phyloP scores from a whole-genome alignment of 2,113 vertebrate species.

The Dipodomys stephensi region DNA sequence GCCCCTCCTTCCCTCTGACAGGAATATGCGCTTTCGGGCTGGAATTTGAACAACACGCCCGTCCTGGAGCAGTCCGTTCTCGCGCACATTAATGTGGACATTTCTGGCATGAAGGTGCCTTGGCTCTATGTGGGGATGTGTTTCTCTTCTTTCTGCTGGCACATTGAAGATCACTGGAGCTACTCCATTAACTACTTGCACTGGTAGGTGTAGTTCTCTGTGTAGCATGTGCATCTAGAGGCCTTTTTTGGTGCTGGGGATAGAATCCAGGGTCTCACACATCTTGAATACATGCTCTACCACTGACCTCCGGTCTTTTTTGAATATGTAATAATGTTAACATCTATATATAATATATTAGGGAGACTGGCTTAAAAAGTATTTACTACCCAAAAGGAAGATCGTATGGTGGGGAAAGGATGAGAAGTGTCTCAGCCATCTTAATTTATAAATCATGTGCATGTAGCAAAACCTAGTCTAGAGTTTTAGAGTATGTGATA shows the following conservation, averaged over 20 bases:
- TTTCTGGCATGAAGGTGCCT: constrained; percentile 99
- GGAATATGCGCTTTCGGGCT: constrained; percentile 97
- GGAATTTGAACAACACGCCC: constrained; percentile 99
- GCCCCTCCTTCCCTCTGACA: constrained; percentile 77
- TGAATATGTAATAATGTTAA: constrained; percentile 5
- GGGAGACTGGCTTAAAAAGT: constrained; percentile 24
- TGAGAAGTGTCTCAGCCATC: not conserved
- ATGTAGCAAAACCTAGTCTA: not conserved
- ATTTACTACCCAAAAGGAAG: constrained; percentile 31
- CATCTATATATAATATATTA: not conserved
- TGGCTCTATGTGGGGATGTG: constrained; percentile 99
- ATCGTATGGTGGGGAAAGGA: not conserved
- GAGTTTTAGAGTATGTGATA: constrained; percentile 34
- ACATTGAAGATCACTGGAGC: constrained; percentile 99
- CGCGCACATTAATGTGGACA: constrained; percentile 97
- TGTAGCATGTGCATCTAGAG: not conserved
- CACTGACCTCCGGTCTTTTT: not conserved
- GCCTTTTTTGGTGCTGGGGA: not conserved
- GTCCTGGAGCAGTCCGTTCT: constrained; percentile 98
- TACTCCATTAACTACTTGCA: constrained; percentile 99
- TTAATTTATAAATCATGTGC: not conserved
- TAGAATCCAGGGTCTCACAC: not conserved
- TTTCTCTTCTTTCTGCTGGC: constrained; percentile 99
- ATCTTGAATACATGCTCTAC: not conserved
- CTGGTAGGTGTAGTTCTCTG: constrained; percentile 88